Evolutionary conservation across 2,888 invertebrate genomes (phyloP).

Genomic region (Caenorhabditis afra): DNA sequence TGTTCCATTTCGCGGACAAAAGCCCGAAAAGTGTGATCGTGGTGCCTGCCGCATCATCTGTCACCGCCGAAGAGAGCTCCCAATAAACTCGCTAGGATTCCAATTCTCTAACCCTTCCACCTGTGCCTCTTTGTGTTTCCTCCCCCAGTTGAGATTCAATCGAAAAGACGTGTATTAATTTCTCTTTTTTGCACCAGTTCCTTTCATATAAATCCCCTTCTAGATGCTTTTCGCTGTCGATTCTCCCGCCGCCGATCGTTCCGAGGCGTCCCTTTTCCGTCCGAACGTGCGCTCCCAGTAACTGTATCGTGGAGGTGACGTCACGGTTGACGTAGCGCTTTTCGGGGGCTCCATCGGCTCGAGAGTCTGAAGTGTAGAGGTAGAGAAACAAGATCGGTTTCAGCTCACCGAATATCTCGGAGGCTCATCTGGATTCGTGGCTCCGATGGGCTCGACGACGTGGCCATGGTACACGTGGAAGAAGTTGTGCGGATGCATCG

Average conservation of each 20-base stretch:
- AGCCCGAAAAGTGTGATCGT: conserved; percentile 50
- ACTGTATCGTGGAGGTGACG: conserved; percentile 44
- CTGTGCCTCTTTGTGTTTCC: not conserved
- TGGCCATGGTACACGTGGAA: conserved; percentile 6
- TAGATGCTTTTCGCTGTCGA: conserved; percentile 5
- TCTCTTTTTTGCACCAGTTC: not conserved
- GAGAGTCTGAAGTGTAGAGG: conserved; percentile 7
- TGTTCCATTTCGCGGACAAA: conserved; percentile 70
- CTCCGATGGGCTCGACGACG: conserved; percentile 15
- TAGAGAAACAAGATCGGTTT: not conserved
- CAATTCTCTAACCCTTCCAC: not conserved
- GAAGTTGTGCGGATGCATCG: not conserved
- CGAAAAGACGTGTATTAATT: conserved; percentile 1
- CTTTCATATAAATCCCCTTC: not conserved
- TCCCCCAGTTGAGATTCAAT: not conserved
- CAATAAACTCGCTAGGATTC: not conserved
- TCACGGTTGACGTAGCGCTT: conserved; percentile 16
- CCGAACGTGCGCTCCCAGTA: conserved; percentile 50
- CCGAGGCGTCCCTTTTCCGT: not conserved
- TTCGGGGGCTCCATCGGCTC: conserved; percentile 29
- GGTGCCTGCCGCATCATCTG: not conserved
- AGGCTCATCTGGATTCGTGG: conserved; percentile 38
- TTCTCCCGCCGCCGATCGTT: conserved; percentile 9
- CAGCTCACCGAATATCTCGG: conserved; percentile 40
- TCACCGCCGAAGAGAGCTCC: not conserved